A percentile compares a stretch with the other conserved stretches of the same genome.
Evolutionary conservation across 2,888 invertebrate genomes (phyloP).

Genomic region (Callimorpha dominula): DNA sequence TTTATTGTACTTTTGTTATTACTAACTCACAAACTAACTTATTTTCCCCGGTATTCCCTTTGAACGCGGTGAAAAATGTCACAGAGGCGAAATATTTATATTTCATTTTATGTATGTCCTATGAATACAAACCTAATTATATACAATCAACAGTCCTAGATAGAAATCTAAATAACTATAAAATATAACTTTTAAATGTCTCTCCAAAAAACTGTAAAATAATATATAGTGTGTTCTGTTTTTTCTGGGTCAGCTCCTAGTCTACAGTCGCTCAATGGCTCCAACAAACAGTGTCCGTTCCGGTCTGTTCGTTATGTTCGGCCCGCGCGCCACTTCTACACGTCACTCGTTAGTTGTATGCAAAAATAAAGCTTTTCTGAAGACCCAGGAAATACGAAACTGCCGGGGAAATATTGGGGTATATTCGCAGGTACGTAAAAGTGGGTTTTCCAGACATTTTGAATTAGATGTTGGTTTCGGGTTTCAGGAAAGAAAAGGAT

Average conservation of each 20-base stretch:
- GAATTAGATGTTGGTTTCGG: not conserved
- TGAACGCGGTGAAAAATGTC: too few species aligned
- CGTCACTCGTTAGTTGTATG: conserved; percentile 54
- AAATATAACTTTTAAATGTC: too few species aligned
- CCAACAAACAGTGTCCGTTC: conserved; percentile 69
- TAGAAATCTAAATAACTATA: too few species aligned
- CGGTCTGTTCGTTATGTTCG: conserved; percentile 71
- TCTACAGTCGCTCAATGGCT: conserved; percentile 30
- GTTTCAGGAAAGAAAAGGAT: not conserved
- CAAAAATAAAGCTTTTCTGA: conserved; percentile 46
- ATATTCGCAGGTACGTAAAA: not conserved
- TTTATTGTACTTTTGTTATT: too few species aligned
- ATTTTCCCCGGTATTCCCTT: too few species aligned
- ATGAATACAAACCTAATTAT: too few species aligned
- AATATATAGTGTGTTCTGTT: not conserved
- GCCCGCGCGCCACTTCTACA: conserved; percentile 41
- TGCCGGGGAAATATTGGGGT: conserved; percentile 2
- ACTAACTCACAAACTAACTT: too few species aligned
- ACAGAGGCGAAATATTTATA: too few species aligned
- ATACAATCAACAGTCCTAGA: too few species aligned
- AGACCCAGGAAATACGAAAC: conserved; percentile 19
- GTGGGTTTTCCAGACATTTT: not conserved
- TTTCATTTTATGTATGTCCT: too few species aligned
- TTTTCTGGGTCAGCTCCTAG: conserved; percentile 9
- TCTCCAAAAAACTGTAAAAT: too few species aligned